Conservation (phyloP, 2,888 invertebrate species). For the Sminthurides aquaticus region DNA sequence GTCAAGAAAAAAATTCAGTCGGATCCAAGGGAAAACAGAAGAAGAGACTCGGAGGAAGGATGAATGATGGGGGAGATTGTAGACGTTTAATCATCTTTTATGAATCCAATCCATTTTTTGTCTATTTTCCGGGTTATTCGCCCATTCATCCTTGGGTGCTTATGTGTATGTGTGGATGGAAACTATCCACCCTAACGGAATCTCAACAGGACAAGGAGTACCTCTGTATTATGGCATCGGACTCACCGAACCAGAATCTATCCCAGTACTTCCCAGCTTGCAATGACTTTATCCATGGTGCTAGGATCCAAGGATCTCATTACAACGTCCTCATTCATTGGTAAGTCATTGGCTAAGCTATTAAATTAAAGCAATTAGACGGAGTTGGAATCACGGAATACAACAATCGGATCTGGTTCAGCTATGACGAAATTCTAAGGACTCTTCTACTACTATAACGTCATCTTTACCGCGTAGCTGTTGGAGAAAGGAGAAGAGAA, state of each 20-base stretch:
- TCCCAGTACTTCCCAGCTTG: conserved; percentile 86
- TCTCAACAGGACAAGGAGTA: conserved; percentile 83
- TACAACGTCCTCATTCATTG: conserved; percentile 92
- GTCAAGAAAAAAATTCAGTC: background rate
- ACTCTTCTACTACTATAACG: too few relatives aligned
- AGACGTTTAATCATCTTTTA: background rate
- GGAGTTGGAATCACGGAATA: too few relatives aligned
- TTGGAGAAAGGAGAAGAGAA: too few relatives aligned
- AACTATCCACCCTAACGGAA: background rate
- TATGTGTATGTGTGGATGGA: too few relatives aligned
- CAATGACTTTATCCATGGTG: conserved; percentile 94
- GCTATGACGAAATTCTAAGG: too few relatives aligned
- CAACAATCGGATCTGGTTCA: too few relatives aligned
- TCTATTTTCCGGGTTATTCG: background rate
- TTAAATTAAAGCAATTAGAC: too few relatives aligned
- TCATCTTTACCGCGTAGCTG: too few relatives aligned
- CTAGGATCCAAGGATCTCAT: conserved; percentile 64
- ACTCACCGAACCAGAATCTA: conserved; percentile 87
- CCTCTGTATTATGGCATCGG: conserved; percentile 90
- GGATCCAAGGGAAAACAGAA: too few relatives aligned
- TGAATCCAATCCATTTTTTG: background rate
- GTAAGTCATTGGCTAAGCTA: conserved; percentile 54
- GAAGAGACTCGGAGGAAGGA: too few relatives aligned
- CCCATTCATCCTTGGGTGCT: background rate
- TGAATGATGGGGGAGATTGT: background rate